Percentiles rank a stretch among this genome's conserved stretches.
Evolutionary conservation across 1,140 invertebrate genomes (phyloP).

Genomic region (Venustaconcha ellipsiformis): DNA sequence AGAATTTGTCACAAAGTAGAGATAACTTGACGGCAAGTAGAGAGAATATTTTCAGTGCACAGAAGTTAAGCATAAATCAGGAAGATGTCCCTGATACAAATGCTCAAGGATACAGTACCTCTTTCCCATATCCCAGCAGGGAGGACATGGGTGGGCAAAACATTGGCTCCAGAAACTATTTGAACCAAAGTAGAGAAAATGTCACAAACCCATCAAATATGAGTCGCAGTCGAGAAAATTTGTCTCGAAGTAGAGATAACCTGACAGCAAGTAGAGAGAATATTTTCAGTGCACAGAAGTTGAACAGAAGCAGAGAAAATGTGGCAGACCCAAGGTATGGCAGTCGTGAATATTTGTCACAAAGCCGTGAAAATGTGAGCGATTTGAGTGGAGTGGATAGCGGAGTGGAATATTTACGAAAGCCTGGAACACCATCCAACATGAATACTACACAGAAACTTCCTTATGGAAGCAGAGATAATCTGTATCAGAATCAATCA

Average conservation of each 20-base stretch:
- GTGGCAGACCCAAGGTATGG: constrained; percentile 1
- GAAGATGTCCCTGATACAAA: too few species aligned
- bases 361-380: constrained; percentile 6
- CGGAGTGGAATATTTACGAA: constrained; percentile 1
- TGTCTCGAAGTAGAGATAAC: constrained; percentile 12
- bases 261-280: constrained; percentile 19
- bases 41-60: not conserved
- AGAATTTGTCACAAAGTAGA: constrained; percentile 18
- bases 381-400: not conserved
- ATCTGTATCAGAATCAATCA: too few species aligned
- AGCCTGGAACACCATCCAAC: too few species aligned
- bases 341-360: not conserved
- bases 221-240: constrained; percentile 30
- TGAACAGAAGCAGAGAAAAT: not conserved
- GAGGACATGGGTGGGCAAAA: too few species aligned
- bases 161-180: too few species aligned
- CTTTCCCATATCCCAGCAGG: too few species aligned
- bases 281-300: too few species aligned
- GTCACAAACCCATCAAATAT: constrained; percentile 26
- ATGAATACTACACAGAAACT: too few species aligned
- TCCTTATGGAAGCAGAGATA: too few species aligned
- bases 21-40: constrained; percentile 17
- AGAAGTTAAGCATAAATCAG: too few species aligned
- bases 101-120: too few species aligned
- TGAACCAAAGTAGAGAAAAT: constrained; percentile 1